A percentile compares a stretch with the other conserved stretches of the same genome.
Evolutionary conservation across 37 sponge, comb jelly and placozoan genomes (phyloP).

Genomic region (Agelas oroides): DNA sequence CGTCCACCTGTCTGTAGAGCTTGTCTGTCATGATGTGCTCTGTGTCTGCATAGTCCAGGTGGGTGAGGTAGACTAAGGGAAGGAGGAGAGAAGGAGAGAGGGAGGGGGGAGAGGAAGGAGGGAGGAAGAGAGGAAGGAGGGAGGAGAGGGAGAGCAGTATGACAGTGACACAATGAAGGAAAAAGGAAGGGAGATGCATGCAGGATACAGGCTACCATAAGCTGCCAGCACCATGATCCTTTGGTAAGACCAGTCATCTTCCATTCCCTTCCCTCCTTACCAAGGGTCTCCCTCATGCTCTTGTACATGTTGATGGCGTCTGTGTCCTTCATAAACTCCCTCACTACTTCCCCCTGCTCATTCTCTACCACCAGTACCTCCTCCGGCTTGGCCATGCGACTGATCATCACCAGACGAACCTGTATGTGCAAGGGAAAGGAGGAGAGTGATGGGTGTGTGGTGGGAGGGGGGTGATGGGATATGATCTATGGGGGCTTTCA

Average conservation of each 20-base stretch:
- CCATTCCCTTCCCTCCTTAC: constrained; percentile 36
- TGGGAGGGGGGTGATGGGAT: no score
- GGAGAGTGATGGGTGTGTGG: no score
- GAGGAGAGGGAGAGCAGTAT: neutral
- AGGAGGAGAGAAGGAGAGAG: constrained; percentile 10
- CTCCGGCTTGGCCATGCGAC: constrained; percentile 99
- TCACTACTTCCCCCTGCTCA: constrained; percentile 98
- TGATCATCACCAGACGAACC: constrained; percentile 96
- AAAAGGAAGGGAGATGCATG: constrained; percentile 14
- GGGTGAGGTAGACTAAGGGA: constrained; percentile 88
- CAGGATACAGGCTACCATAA: no score
- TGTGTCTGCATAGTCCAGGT: constrained; percentile 94
- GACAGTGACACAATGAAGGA: neutral
- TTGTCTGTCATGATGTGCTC: constrained; percentile 98
- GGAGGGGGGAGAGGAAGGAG: neutral
- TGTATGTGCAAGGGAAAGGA: neutral
- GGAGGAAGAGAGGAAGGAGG: neutral
- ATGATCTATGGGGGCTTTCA: no score
- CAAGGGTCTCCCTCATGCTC: constrained; percentile 98
- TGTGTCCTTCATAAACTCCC: constrained; percentile 99
- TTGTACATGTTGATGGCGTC: constrained; percentile 99
- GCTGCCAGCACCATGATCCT: no score
- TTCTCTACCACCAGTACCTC: constrained; percentile 99
- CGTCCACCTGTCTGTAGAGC: constrained; percentile 92
- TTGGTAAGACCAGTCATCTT: no score